phyloP scores from a whole-genome alignment of 2,113 vertebrate species.

The Menura novaehollandiae region DNA sequence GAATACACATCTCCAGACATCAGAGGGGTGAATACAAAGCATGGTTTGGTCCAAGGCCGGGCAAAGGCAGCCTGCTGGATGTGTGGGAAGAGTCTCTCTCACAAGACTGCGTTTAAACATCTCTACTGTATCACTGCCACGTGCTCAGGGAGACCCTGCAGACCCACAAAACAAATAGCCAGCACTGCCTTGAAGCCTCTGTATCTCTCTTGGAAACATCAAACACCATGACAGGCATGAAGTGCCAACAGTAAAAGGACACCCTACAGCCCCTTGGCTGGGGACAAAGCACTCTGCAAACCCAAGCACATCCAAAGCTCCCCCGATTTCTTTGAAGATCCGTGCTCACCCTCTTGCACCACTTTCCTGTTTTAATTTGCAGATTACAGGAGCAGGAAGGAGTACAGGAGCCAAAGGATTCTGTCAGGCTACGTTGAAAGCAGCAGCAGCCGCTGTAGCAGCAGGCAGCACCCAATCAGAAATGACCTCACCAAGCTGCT shows the following conservation, averaged over 20 bases:
- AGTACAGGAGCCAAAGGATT: background rate
- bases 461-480: constrained; percentile 4
- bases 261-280: background rate
- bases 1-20: background rate
- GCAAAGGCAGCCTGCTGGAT: background rate
- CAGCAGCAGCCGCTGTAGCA: background rate
- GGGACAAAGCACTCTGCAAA: background rate
- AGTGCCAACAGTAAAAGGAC: background rate
- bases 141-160: background rate
- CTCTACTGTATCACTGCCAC: background rate
- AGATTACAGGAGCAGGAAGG: background rate
- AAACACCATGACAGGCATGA: background rate
- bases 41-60: background rate
- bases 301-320: background rate
- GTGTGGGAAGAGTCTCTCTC: background rate
- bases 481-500: constrained; percentile 33
- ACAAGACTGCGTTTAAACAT: background rate
- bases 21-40: background rate
- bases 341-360: background rate
- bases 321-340: background rate
- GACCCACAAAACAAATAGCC: background rate
- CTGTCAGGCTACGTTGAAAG: background rate
- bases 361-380: background rate
- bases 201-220: background rate
- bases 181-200: background rate